Percentiles rank a stretch among this genome's conserved stretches.
phyloP scores from a whole-genome alignment of 2,888 invertebrate species.

The Plebejus melissa region DNA sequence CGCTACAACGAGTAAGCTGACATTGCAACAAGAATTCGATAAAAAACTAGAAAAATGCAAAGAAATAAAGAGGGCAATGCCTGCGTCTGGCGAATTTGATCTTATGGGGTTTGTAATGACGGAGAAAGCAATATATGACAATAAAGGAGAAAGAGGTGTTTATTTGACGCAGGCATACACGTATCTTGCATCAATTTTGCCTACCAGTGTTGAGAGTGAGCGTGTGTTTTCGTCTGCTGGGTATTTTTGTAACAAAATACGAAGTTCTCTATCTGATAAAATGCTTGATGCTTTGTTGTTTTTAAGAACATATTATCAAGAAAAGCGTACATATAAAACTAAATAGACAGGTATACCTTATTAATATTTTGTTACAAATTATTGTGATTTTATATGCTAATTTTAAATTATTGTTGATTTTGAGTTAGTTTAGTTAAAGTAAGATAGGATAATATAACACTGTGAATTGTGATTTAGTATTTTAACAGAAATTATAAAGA shows the following conservation, averaged over 20 bases:
- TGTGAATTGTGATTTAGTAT: no score
- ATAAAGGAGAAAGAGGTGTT: slow-evolving; percentile 7
- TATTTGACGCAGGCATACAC: slow-evolving; percentile 17
- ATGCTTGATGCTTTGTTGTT: slow-evolving; percentile 9
- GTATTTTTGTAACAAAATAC: slow-evolving; percentile 11
- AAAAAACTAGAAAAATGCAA: neutral
- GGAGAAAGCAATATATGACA: neutral
- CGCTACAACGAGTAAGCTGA: slow-evolving; percentile 1
- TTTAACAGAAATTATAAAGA: no score
- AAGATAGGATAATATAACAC: no score
- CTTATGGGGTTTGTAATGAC: slow-evolving; percentile 7
- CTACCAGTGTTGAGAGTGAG: no score
- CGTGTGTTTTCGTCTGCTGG: neutral
- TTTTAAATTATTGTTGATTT: neutral
- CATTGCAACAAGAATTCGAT: neutral
- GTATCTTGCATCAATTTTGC: neutral
- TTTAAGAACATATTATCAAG: slow-evolving; percentile 9
- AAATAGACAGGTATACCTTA: neutral
- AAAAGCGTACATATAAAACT: neutral
- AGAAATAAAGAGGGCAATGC: neutral
- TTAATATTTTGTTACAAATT: no score
- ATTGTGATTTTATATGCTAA: neutral
- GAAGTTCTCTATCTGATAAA: neutral
- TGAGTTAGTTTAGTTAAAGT: no score
- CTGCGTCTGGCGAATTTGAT: neutral